Evolutionary conservation across 2,888 invertebrate genomes (phyloP).

Genomic region (Drosophila prostipennis): DNA sequence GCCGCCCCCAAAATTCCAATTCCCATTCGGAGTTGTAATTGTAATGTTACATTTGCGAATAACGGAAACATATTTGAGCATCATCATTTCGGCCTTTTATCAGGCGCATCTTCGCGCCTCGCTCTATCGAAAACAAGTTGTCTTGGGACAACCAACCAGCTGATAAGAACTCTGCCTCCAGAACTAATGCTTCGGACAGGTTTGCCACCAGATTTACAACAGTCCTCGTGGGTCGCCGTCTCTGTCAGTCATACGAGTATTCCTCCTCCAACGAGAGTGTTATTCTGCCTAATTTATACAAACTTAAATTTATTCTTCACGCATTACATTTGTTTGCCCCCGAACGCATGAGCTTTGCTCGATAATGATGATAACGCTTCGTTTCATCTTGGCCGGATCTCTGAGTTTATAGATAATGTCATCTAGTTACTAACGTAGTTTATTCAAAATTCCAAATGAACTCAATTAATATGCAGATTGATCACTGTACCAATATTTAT

Average conservation of each 20-base stretch:
- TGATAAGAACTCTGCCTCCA: constrained; percentile 36
- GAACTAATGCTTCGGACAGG: constrained; percentile 54
- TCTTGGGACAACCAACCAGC: not conserved
- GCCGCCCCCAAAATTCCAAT: not conserved
- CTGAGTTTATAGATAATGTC: not conserved
- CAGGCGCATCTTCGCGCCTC: not conserved
- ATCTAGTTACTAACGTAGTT: no score
- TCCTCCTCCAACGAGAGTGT: constrained; percentile 1
- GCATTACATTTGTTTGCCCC: constrained; percentile 58
- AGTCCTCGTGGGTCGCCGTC: constrained; percentile 13
- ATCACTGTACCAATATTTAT: no score
- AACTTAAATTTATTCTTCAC: constrained; percentile 69
- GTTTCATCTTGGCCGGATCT: constrained; percentile 9
- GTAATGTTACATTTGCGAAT: constrained; percentile 31
- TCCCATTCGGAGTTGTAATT: constrained; percentile 10
- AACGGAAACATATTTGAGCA: constrained; percentile 10
- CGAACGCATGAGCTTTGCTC: constrained; percentile 9
- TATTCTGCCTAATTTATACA: constrained; percentile 52
- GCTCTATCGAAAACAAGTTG: constrained; percentile 42
- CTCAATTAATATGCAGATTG: no score
- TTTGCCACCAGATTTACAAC: constrained; percentile 58
- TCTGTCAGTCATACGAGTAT: not conserved
- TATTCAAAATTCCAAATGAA: no score
- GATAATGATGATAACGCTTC: constrained; percentile 16
- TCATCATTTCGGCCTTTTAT: constrained; percentile 17